A percentile compares a stretch with the other conserved stretches of the same genome.
Evolutionary conservation across 2,888 invertebrate genomes (phyloP).

Genomic region (Auanema freiburgensis): DNA sequence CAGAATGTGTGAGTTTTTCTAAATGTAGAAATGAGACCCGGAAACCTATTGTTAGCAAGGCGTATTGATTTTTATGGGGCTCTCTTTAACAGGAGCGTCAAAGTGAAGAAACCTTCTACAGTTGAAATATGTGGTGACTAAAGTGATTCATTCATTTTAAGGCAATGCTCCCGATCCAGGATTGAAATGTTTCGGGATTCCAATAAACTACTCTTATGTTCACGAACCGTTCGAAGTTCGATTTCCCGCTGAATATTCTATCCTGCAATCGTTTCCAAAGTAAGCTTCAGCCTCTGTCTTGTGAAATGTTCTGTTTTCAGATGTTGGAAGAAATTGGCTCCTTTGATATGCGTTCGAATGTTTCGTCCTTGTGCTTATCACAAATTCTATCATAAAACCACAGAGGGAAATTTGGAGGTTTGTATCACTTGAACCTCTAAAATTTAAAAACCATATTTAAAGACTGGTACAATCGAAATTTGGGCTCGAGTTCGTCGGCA

Average conservation of each 20-base stretch:
- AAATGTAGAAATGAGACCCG: too few relatives aligned
- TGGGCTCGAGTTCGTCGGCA: constrained; percentile 6
- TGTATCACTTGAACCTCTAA: neutral
- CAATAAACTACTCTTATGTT: constrained; percentile 8
- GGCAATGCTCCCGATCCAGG: constrained; percentile 7
- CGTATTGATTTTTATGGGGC: too few relatives aligned
- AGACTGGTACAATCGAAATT: constrained; percentile 7
- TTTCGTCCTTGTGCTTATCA: constrained; percentile 15
- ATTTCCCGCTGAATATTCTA: constrained; percentile 12
- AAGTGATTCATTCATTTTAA: neutral
- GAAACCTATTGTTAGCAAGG: too few relatives aligned
- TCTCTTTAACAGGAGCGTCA: too few relatives aligned
- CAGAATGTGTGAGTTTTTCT: too few relatives aligned
- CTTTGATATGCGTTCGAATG: constrained; percentile 11
- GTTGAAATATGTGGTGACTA: neutral
- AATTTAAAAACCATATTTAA: neutral
- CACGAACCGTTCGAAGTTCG: neutral
- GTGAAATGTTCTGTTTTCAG: neutral
- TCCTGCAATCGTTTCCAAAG: constrained; percentile 14
- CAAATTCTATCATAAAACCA: neutral
- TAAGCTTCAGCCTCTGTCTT: neutral
- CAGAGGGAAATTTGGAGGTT: neutral
- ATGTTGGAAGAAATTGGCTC: constrained; percentile 14
- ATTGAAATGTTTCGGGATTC: constrained; percentile 11
- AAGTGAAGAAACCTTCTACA: too few relatives aligned